Base-by-base conservation (phyloP, 1,140 invertebrate genomes). In the Augochlora pura region DNA sequence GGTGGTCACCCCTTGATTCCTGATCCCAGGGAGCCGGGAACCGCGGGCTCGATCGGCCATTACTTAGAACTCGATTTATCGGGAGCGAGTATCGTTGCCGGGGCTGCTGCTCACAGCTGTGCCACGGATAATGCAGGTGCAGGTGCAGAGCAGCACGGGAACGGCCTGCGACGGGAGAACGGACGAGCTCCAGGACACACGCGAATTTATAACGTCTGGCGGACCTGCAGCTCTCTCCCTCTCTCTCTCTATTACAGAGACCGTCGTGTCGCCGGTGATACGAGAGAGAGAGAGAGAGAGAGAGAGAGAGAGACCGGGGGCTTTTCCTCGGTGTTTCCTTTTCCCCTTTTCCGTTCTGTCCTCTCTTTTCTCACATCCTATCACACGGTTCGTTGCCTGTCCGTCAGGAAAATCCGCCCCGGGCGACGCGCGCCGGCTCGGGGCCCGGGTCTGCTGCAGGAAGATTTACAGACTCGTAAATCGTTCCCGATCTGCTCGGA, bases 31-130 rank as follows among this genome's bases (percentile, higher is more conserved):
- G 57, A 84, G 49, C 69, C 62, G 42, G 49, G 32, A 79, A 57
- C n/a, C 67, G 73, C 69, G 57, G 63, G 62, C 63, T 71, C 80
- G 86, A 63, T 69, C 85, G 82, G 81, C 71, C 85, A 74, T 86
- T 87, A 82, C 85, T 87, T 87, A 74, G 79, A 77, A 72, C 78
- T 77, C 82, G 80, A 89, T 88, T 88, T 88, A 88, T 88, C 77
- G 86, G 60, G 79, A 32, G 27, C 76, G 67, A 82, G 74, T 77
- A 82, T 39, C 66, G 69, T 83, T 42, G 42, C 21, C 25, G 23
- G n/a, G 23, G 79, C 75, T 66, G 49, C 18, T 71, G 75, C 66
- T 85, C 66, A 39, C 81, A 85, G 72, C 82, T 81, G 69, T 39
- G 81, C 64, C 65, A 71, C 74, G 68, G 65, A 84, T 86, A 79